Evolutionary conservation across 2,888 invertebrate genomes (phyloP), one percentile per base, ranked within the genome.

Genomic region (Deroplatys truncata): DNA sequence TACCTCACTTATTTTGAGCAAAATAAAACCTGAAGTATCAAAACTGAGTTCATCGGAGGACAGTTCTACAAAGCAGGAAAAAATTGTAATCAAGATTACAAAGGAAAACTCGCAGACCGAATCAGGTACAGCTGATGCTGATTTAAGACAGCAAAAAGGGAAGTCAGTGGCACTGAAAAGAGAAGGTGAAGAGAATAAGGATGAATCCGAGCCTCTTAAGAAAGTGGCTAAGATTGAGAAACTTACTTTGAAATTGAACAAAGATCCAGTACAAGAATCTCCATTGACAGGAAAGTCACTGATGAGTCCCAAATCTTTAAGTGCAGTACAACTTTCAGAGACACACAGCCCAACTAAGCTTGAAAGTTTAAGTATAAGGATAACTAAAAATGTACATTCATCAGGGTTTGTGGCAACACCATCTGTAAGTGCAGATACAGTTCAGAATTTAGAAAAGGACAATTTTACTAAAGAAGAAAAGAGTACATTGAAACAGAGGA

Each of bases 161-260:
- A 72, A 72, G 25, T 72, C 56, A 72, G 20, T 72, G 16, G 16
- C 56, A 72, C 56, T 72, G 20, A 72, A 72, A 72, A 72, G 56
- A 20, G 56, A 72, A 25, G 25, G 56, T 72, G 56, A 72, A 72
- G 56, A 7, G 0, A 72, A 5, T 25, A 72, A 72, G 25, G 56
- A 72, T 16, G 56, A 20, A 72, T 72, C 16, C 2, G 87, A 82
- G 9, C 31, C 72, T 35, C 16, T 35, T 16, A 35, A 83, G 29
- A 43, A 35, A 31, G 20, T 25, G n/a, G 87, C 25, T 13, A 88
- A 86, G 85, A 28, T 82, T 86, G 89, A 89, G 43, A 89, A 89
- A 43, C 83, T 86, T 25, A 89, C 89, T 25, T 43, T 89, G 28
- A 89, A 89, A 83, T 86, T 89, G 25, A 89, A 85, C 15, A 85